phyloP scores from a whole-genome alignment of 1,140 invertebrate genomes.

The Coelopa frigida region DNA sequence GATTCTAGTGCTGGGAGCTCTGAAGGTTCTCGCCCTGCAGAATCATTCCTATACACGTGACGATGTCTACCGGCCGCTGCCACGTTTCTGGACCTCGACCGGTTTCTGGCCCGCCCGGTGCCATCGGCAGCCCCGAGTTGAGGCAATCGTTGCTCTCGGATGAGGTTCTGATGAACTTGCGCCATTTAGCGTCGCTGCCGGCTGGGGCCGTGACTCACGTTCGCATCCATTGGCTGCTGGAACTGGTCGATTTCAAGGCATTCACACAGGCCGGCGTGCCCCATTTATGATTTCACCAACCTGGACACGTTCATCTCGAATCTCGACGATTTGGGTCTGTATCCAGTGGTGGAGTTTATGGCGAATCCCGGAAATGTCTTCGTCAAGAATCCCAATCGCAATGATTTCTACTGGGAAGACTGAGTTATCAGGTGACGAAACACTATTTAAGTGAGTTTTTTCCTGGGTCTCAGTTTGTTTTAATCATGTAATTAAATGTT shows the following conservation, averaged over 20 bases:
- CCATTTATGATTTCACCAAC: constrained; percentile 49
- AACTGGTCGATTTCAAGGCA: constrained; percentile 46
- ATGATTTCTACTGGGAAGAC: constrained; percentile 34
- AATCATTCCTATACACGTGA: background rate
- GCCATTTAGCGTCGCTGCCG: constrained; percentile 52
- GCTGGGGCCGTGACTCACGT: constrained; percentile 50
- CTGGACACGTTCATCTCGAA: constrained; percentile 50
- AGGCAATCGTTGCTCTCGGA: constrained; percentile 43
- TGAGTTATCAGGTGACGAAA: constrained; percentile 29
- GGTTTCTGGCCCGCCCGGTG: constrained; percentile 38
- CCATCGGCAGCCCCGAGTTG: constrained; percentile 23
- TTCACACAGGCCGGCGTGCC: constrained; percentile 31
- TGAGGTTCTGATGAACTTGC: constrained; percentile 52
- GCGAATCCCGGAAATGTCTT: constrained; percentile 44
- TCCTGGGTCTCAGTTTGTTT: too few relatives aligned
- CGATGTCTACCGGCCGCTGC: constrained; percentile 27
- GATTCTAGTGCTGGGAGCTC: constrained; percentile 1
- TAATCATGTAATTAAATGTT: background rate
- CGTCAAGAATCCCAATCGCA: constrained; percentile 23
- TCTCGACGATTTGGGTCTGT: constrained; percentile 50
- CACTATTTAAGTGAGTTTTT: constrained; percentile 43
- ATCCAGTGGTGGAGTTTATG: constrained; percentile 57
- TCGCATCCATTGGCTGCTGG: constrained; percentile 59
- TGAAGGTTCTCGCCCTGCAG: background rate
- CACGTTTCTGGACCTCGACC: constrained; percentile 42